A percentile compares a stretch with the other conserved stretches of the same genome.
Evolutionary conservation across 2,113 vertebrate species (phyloP).

Genomic region (Telmatochromis sp.): DNA sequence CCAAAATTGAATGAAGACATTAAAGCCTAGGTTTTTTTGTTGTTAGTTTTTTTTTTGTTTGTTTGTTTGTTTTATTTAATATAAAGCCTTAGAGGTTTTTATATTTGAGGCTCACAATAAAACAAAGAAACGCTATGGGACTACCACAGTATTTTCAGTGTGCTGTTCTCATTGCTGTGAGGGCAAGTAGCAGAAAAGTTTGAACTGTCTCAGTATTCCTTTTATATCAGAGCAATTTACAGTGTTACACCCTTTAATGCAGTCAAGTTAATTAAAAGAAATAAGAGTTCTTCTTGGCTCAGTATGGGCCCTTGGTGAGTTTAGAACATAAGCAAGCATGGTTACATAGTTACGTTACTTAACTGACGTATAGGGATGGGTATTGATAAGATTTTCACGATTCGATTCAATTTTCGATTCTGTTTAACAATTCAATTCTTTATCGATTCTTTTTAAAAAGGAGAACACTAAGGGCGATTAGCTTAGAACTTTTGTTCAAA

Average conservation of each 20-base stretch:
- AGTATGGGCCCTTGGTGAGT: neutral
- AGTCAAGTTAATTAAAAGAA: neutral
- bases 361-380: no score
- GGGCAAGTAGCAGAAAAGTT: neutral
- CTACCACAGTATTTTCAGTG: neutral
- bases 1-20: neutral
- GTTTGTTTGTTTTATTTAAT: neutral
- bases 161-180: rapidly evolving
- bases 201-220: neutral
- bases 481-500: no score
- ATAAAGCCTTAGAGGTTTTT: neutral
- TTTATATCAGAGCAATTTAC: neutral
- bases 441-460: no score
- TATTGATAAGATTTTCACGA: no score
- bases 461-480: rapidly evolving
- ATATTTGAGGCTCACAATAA: neutral
- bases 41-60: no score
- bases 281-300: neutral
- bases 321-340: neutral
- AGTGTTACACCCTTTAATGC: neutral
- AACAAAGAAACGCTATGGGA: rapidly evolving
- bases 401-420: no score
- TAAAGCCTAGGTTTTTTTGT: neutral
- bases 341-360: neutral
- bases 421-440: rapidly evolving